A percentile compares a stretch with the other conserved stretches of the same genome.
Conservation (phyloP, 2,888 invertebrate species). For the Drosophila multiciliata region DNA sequence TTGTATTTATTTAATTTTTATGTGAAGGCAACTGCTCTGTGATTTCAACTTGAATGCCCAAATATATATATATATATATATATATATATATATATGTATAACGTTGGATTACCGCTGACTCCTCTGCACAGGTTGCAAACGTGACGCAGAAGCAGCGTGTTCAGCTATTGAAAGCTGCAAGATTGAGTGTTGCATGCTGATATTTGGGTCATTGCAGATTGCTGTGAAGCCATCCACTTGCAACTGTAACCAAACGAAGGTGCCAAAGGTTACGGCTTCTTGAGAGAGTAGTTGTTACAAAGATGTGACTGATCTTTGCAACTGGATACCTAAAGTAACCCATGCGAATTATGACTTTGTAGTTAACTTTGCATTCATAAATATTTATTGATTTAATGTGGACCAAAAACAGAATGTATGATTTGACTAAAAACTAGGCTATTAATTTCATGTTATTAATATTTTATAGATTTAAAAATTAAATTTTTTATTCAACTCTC, state of each 20-base stretch:
- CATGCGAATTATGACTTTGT: background rate
- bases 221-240: background rate
- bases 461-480: background rate
- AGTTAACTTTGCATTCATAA: background rate
- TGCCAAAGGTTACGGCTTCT: slow-evolving; percentile 43
- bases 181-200: slow-evolving; percentile 50
- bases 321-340: background rate
- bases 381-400: background rate
- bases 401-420: background rate
- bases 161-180: slow-evolving; percentile 49
- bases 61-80: background rate
- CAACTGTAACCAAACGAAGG: background rate
- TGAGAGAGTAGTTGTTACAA: background rate
- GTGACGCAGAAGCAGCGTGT: slow-evolving; percentile 31
- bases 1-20: slow-evolving; percentile 72
- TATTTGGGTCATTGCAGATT: slow-evolving; percentile 47
- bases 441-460: background rate
- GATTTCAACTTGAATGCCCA: background rate
- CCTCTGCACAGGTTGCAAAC: slow-evolving; percentile 39
- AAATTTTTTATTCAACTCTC: background rate
- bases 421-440: background rate
- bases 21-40: slow-evolving; percentile 46
- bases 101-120: background rate
- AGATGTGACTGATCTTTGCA: background rate
- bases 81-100: background rate